Evolutionary conservation across 2,797 vertebrate genomes (phyloP).

Genomic region (Syngnathus rostellatus): DNA sequence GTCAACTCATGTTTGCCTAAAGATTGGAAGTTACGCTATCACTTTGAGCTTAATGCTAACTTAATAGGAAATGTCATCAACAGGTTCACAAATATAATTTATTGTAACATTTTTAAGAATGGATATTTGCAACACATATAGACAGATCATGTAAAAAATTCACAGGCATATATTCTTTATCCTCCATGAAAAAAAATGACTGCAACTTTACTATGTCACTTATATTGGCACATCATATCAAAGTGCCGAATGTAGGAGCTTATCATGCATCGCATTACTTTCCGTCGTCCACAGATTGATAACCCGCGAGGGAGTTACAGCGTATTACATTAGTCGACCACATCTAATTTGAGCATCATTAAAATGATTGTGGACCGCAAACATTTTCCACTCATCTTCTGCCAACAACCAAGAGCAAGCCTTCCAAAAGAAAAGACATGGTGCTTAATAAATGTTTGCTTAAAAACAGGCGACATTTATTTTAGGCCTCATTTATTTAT

Average conservation of each 20-base stretch:
- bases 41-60: too few species aligned
- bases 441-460: too few species aligned
- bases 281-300: background rate
- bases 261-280: background rate
- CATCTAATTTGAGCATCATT: constrained; percentile 5
- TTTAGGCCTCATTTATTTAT: too few species aligned
- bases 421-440: too few species aligned
- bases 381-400: background rate
- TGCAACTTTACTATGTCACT: background rate
- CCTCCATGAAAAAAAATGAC: too few species aligned
- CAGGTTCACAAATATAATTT: too few species aligned
- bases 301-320: constrained; percentile 1
- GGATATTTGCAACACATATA: too few species aligned
- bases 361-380: background rate
- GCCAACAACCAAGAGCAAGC: background rate
- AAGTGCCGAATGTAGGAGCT: background rate
- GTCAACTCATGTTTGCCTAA: constrained; percentile 17
- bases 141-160: too few species aligned
- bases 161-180: too few species aligned
- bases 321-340: background rate
- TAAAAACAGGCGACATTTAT: too few species aligned
- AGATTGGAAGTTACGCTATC: background rate
- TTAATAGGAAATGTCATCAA: too few species aligned
- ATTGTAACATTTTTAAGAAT: too few species aligned
- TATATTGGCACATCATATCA: background rate